These are phyloP conservation scores for Oreocharis arfaki DNA, from an alignment of 2,113 vertebrate species.

Conservation along the genomic window DNA sequence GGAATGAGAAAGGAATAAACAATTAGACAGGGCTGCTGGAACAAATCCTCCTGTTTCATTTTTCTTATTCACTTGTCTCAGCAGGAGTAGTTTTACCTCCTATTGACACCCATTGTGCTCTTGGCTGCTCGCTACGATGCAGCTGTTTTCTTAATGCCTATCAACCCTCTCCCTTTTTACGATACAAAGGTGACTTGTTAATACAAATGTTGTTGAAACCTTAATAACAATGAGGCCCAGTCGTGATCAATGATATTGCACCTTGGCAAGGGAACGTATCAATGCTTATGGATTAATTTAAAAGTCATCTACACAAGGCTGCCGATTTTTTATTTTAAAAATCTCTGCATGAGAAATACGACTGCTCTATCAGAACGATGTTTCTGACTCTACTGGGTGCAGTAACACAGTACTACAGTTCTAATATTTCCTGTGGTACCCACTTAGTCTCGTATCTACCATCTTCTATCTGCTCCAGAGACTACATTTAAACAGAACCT, in stretches of 20 bases:
- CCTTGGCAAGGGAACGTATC: conserved; percentile 47
- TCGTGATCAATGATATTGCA: conserved; percentile 52
- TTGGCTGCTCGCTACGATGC: conserved; percentile 53
- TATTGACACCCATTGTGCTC: conserved; percentile 65
- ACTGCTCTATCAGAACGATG: neutral
- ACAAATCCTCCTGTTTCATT: conserved; percentile 78
- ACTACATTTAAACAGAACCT: neutral
- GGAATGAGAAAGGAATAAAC: conserved; percentile 61
- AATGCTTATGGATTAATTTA: conserved; percentile 47
- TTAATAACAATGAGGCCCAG: conserved; percentile 41
- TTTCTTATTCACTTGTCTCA: conserved; percentile 82
- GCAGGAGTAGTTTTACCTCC: conserved; percentile 77
- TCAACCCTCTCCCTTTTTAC: conserved; percentile 54
- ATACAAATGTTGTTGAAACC: conserved; percentile 63
- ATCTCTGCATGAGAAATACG: neutral
- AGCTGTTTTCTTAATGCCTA: conserved; percentile 57
- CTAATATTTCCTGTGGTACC: neutral
- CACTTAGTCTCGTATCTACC: neutral
- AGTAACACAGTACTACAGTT: neutral
- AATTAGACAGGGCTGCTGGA: conserved; percentile 65
- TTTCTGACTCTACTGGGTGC: conserved; percentile 2
- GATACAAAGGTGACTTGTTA: conserved; percentile 65
- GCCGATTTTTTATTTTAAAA: conserved; percentile 14
- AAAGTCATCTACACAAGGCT: conserved; percentile 13
- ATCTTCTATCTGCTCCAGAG: neutral